These are phyloP conservation scores for Eristalinus sepulchralis DNA, from an alignment of 2,888 invertebrate genomes.

Conservation along the genomic window DNA sequence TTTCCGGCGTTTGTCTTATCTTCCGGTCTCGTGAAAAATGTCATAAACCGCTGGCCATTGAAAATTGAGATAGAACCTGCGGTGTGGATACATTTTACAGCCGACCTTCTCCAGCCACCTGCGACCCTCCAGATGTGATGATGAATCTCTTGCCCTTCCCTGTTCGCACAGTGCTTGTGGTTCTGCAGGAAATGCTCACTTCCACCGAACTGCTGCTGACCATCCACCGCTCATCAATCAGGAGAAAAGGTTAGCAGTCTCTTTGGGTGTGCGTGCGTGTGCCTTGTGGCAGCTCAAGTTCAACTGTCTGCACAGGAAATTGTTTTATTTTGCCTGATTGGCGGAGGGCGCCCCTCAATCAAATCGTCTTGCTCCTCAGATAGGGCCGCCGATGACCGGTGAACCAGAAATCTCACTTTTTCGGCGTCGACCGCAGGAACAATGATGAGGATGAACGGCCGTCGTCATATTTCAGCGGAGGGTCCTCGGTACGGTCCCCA, in stretches of 20 bases:
- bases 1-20: neutral
- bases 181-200: neutral
- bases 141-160: neutral
- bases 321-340: conserved; percentile 51
- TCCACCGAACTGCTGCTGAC: neutral
- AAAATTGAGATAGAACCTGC: conserved; percentile 22
- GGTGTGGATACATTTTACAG: conserved; percentile 25
- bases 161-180: neutral
- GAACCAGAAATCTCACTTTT: conserved; percentile 38
- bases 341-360: conserved; percentile 41
- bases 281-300: neutral
- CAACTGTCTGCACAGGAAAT: conserved; percentile 49
- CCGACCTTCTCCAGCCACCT: conserved; percentile 5
- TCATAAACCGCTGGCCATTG: neutral
- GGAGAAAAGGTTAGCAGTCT: neutral
- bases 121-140: conserved; percentile 5
- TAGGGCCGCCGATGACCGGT: conserved; percentile 18
- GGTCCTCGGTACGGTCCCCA: neutral
- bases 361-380: conserved; percentile 38
- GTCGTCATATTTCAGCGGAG: conserved; percentile 11
- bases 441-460: conserved; percentile 17
- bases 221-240: neutral
- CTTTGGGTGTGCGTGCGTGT: neutral
- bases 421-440: conserved; percentile 12
- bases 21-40: conserved; percentile 6